Conservation (phyloP, 1,140 invertebrate species). For the Stenopsyche tienmushanensis region DNA sequence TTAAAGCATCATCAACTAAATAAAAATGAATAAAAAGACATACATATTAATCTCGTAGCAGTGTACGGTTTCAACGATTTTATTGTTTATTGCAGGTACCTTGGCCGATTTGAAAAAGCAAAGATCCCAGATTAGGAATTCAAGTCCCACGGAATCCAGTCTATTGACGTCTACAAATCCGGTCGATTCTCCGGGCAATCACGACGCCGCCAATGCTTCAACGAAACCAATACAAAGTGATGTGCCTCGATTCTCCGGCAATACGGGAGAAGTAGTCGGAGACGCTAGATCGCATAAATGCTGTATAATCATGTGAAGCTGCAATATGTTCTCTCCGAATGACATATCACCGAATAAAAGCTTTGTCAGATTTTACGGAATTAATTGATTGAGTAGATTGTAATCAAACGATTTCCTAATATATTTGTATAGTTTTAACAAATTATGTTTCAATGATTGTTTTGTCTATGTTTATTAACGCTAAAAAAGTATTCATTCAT, state of each 20-base stretch:
- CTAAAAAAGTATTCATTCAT: no score
- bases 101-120: slow-evolving; percentile 90
- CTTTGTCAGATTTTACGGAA: background rate
- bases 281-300: slow-evolving; percentile 53
- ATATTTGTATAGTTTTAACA: no score
- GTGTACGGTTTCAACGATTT: background rate
- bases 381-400: background rate
- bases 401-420: background rate
- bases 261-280: slow-evolving; percentile 55
- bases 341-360: background rate
- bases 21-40: background rate
- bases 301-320: slow-evolving; percentile 53
- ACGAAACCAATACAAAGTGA: slow-evolving; percentile 32
- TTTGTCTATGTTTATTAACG: no score
- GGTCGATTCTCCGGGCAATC: slow-evolving; percentile 45
- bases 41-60: background rate
- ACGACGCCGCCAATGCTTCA: slow-evolving; percentile 42
- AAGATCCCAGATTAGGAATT: slow-evolving; percentile 73
- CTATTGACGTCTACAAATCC: slow-evolving; percentile 41
- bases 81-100: slow-evolving; percentile 56
- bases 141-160: slow-evolving; percentile 53
- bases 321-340: background rate
- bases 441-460: no score
- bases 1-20: background rate
- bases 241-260: slow-evolving; percentile 51